Evolutionary conservation across 64 coral and sea anemone species (phyloP).

Genomic region (Astreopora myriophthalma): DNA sequence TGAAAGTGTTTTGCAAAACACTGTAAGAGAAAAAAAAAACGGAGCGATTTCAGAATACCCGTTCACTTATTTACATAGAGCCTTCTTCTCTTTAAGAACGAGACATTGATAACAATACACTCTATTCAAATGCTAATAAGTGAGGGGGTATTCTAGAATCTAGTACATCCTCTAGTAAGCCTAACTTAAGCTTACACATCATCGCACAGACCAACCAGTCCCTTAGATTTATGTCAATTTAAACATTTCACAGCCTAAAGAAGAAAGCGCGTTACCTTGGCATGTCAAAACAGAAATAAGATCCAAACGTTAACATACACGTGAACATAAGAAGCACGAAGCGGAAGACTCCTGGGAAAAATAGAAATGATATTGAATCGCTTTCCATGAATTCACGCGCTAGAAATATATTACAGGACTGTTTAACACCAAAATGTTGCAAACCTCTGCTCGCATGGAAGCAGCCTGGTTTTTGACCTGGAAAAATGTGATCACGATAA

Average conservation of each 20-base stretch:
- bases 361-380: neutral
- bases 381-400: neutral
- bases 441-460: constrained; percentile 32
- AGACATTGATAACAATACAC: too few species aligned
- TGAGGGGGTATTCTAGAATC: too few species aligned
- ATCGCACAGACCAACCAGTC: too few species aligned
- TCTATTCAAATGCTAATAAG: too few species aligned
- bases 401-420: neutral
- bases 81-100: too few species aligned
- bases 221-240: too few species aligned
- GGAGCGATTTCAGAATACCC: neutral
- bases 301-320: constrained; percentile 89
- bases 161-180: too few species aligned
- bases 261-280: constrained; percentile 56
- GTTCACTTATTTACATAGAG: too few species aligned
- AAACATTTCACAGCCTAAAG: neutral
- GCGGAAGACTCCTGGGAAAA: constrained; percentile 65
- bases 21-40: constrained; percentile 44
- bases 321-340: constrained; percentile 86
- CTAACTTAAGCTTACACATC: too few species aligned
- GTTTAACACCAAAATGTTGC: neutral
- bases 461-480: neutral
- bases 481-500: neutral
- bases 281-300: constrained; percentile 95
- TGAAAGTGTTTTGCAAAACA: constrained; percentile 81